A percentile compares a stretch with the other conserved stretches of the same genome.
Evolutionary conservation across 2,113 vertebrate genomes (phyloP).

Genomic region (Piaya cayana): DNA sequence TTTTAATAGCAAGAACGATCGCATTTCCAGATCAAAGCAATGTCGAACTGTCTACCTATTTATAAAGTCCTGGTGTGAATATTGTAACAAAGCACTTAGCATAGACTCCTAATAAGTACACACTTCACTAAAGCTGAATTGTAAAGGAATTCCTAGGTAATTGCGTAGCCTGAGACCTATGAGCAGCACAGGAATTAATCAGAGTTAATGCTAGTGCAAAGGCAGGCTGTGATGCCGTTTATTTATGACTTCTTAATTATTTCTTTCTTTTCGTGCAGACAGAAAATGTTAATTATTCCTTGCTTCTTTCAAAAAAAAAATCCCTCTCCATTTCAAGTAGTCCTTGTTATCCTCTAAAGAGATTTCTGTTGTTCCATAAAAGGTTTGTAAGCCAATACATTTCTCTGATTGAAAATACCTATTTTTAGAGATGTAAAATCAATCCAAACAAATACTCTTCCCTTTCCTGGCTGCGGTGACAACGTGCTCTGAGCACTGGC

Average conservation of each 20-base stretch:
- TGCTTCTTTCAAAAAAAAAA: background rate
- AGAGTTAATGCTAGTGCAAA: background rate
- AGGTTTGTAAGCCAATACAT: background rate
- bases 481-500: background rate
- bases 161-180: background rate
- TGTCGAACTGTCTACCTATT: background rate
- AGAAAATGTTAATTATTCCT: background rate
- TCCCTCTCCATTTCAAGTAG: background rate
- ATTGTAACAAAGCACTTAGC: background rate
- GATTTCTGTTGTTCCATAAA: background rate
- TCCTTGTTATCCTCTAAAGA: background rate
- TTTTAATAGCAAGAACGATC: background rate
- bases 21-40: slow-evolving; percentile 8
- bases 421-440: background rate
- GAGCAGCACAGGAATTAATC: slow-evolving; percentile 10
- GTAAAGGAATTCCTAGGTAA: slow-evolving; percentile 23
- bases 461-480: background rate
- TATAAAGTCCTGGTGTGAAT: background rate
- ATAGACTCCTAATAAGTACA: background rate
- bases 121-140: background rate
- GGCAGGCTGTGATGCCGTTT: background rate
- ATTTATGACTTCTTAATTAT: background rate
- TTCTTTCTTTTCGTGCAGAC: background rate
- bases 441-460: background rate
- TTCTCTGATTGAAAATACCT: background rate